These are phyloP conservation scores for Cercocebus atys DNA, from an alignment of 2,113 vertebrate species.

Conservation along the genomic window DNA sequence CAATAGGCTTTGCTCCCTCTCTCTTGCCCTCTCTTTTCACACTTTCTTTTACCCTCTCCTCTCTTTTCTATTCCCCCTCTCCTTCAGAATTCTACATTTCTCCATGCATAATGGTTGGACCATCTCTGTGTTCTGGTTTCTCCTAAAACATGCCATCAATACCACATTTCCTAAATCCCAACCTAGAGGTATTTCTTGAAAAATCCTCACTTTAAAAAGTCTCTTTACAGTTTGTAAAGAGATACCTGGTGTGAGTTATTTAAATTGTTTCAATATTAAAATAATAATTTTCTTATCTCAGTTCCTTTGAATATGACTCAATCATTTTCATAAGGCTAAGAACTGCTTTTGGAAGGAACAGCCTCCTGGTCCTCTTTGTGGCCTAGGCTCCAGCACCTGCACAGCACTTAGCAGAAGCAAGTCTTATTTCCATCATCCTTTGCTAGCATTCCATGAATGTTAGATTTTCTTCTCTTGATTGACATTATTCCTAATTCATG, in stretches of 20 bases:
- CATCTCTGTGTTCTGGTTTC: background rate
- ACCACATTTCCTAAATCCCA: background rate
- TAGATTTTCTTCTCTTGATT: background rate
- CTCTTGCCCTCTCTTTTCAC: background rate
- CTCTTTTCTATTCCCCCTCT: background rate
- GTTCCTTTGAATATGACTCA: background rate
- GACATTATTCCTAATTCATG: background rate
- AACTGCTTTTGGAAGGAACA: background rate
- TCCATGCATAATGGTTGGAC: background rate
- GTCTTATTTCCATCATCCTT: background rate
- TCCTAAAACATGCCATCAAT: background rate
- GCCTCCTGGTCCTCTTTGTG: background rate
- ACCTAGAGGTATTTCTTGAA: background rate
- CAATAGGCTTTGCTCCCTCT: accelerated
- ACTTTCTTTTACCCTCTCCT: background rate
- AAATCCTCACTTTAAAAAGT: background rate
- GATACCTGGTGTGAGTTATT: background rate
- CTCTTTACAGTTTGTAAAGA: background rate
- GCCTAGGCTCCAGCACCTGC: background rate
- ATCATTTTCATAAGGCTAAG: background rate
- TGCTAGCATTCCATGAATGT: background rate
- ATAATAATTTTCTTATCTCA: background rate
- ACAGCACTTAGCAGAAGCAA: background rate
- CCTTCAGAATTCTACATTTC: background rate
- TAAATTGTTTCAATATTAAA: constrained; percentile 30